These are phyloP conservation scores for Fabriciana adippe DNA, from an alignment of 2,888 invertebrate genomes.

Conservation along the genomic window DNA sequence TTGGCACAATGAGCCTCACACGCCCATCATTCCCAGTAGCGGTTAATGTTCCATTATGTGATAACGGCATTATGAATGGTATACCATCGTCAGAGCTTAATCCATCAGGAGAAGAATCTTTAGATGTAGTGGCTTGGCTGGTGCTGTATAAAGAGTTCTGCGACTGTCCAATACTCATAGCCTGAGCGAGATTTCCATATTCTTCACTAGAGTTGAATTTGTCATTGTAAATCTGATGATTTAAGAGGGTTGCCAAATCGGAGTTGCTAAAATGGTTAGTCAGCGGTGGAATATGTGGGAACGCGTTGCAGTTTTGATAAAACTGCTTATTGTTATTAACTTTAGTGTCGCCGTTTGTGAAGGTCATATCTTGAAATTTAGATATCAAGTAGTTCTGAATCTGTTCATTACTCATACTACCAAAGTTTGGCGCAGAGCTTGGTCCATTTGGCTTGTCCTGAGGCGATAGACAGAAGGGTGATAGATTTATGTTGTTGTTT, in stretches of 20 bases:
- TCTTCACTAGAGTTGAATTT: constrained; percentile 54
- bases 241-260: constrained; percentile 59
- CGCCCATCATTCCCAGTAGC: constrained; percentile 84
- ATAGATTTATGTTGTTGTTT: constrained; percentile 61
- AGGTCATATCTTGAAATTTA: constrained; percentile 67
- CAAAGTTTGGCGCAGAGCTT: constrained; percentile 56
- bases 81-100: constrained; percentile 67
- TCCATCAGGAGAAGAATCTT: constrained; percentile 69
- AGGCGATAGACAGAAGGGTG: constrained; percentile 54
- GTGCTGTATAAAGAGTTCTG: constrained; percentile 63
- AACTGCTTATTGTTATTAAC: constrained; percentile 63
- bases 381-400: constrained; percentile 69
- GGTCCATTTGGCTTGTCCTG: constrained; percentile 50
- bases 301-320: constrained; percentile 71
- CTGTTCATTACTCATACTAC: constrained; percentile 67
- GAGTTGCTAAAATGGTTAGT: constrained; percentile 63
- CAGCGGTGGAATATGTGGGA: constrained; percentile 70
- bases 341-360: constrained; percentile 50
- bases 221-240: constrained; percentile 54
- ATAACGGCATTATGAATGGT: constrained; percentile 86
- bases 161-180: constrained; percentile 68
- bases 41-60: constrained; percentile 84
- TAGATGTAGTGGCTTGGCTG: constrained; percentile 74
- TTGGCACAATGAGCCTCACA: constrained; percentile 84
- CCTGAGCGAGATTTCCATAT: constrained; percentile 53